Percentiles rank a stretch among this genome's conserved stretches.
These are phyloP conservation scores for Amphimallon solstitiale DNA, from an alignment of 2,888 invertebrate genomes.

Conservation along the genomic window DNA sequence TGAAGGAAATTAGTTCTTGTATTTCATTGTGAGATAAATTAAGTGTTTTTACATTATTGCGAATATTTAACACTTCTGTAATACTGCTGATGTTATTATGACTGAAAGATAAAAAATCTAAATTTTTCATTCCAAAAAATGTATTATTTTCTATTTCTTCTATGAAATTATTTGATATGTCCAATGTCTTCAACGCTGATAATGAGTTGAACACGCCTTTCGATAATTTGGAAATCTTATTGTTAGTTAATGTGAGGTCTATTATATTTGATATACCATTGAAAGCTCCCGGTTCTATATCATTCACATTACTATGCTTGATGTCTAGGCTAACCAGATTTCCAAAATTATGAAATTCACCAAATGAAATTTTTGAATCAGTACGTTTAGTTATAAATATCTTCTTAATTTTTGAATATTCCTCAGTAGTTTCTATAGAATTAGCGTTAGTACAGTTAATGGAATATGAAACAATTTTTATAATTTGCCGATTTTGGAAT, in stretches of 20 bases:
- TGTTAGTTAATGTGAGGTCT: slow-evolving; percentile 6
- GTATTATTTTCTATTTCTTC: neutral
- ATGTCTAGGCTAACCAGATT: slow-evolving; percentile 1
- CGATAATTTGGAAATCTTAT: slow-evolving; percentile 2
- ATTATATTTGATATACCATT: neutral
- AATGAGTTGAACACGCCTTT: slow-evolving; percentile 14
- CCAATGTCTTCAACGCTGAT: neutral
- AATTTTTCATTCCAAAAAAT: neutral
- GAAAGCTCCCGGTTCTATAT: slow-evolving; percentile 17
- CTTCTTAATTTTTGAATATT: neutral
- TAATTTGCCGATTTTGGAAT: too few relatives aligned
- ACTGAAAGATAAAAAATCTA: neutral
- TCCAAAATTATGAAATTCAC: neutral
- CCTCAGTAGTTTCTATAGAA: neutral
- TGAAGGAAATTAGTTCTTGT: neutral
- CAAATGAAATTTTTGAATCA: neutral
- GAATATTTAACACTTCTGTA: neutral
- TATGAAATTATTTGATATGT: neutral
- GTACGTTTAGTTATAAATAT: neutral
- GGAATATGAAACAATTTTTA: too few relatives aligned
- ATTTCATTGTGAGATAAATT: slow-evolving; percentile 8
- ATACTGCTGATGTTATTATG: neutral
- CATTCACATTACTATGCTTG: neutral
- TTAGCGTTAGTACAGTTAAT: too few relatives aligned
- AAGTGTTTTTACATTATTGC: neutral